phyloP scores from a whole-genome alignment of 2,888 invertebrate species.

The Leptopilina myrica region DNA sequence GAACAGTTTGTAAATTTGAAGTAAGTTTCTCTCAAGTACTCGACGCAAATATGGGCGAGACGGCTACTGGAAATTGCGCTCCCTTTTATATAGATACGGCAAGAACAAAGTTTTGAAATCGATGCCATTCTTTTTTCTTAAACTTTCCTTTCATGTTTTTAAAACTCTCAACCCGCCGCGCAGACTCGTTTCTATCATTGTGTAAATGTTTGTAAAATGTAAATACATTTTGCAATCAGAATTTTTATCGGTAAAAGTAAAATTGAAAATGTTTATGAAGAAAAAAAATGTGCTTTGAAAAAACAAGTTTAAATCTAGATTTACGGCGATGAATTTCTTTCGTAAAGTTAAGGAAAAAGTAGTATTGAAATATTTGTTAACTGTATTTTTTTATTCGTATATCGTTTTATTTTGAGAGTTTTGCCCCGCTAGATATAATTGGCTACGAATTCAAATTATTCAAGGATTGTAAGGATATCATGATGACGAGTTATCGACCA shows the following conservation, averaged over 20 bases:
- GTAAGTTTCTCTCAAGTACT: constrained; percentile 19
- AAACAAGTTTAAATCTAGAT: neutral
- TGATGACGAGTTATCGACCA: too few species aligned
- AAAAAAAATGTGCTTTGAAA: neutral
- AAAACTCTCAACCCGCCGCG: neutral
- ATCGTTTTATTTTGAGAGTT: too few species aligned
- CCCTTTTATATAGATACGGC: neutral
- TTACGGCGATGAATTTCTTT: neutral
- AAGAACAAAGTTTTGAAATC: constrained; percentile 35
- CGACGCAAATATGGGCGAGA: constrained; percentile 29
- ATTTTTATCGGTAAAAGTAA: neutral
- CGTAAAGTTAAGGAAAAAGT: neutral
- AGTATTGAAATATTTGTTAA: neutral
- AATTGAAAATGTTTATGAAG: neutral
- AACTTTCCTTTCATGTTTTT: constrained; percentile 21
- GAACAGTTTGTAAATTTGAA: constrained; percentile 18
- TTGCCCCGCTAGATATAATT: too few species aligned
- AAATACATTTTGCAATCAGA: constrained; percentile 18
- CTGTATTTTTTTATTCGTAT: too few species aligned
- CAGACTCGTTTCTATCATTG: neutral
- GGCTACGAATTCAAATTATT: too few species aligned
- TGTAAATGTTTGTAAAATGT: constrained; percentile 25
- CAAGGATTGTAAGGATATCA: too few species aligned
- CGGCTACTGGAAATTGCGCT: constrained; percentile 33
- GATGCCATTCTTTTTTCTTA: constrained; percentile 31